Percentiles rank a stretch among this genome's conserved stretches.
Conservation (phyloP, 2,888 invertebrate species). For the Sesia bembeciformis region DNA sequence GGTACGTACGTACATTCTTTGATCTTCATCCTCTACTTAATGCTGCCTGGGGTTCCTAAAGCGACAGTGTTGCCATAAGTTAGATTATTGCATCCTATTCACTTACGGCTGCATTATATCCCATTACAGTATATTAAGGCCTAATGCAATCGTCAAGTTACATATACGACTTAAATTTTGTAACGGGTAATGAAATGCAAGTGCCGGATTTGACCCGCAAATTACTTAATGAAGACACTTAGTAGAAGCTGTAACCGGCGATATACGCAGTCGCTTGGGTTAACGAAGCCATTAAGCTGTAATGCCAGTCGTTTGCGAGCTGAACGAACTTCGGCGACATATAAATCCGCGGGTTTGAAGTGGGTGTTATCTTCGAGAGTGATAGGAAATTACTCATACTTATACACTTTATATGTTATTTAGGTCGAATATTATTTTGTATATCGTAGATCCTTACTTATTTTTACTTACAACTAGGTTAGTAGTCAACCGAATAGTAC, state of each 20-base stretch:
- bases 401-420: too few species aligned
- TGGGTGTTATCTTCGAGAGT: background rate
- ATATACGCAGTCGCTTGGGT: conserved; percentile 9
- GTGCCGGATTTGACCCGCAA: background rate
- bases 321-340: conserved; percentile 13
- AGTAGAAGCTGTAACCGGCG: conserved; percentile 1
- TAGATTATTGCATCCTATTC: too few species aligned
- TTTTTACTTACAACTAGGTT: too few species aligned
- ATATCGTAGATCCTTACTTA: too few species aligned
- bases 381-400: background rate
- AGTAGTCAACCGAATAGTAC: too few species aligned
- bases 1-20: too few species aligned
- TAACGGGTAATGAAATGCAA: background rate
- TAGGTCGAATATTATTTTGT: too few species aligned
- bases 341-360: conserved; percentile 19
- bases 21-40: too few species aligned
- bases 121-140: too few species aligned
- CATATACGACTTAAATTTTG: background rate
- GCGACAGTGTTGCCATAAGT: too few species aligned
- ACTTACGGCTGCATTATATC: too few species aligned
- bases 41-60: too few species aligned
- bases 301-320: conserved; percentile 34
- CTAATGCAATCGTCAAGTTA: background rate
- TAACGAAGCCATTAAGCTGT: conserved; percentile 31
- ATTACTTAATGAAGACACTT: conserved; percentile 6